A percentile compares a stretch with the other conserved stretches of the same genome.
Evolutionary conservation across 2,113 vertebrate genomes (phyloP).

Genomic region (Oreochromis niloticus): DNA sequence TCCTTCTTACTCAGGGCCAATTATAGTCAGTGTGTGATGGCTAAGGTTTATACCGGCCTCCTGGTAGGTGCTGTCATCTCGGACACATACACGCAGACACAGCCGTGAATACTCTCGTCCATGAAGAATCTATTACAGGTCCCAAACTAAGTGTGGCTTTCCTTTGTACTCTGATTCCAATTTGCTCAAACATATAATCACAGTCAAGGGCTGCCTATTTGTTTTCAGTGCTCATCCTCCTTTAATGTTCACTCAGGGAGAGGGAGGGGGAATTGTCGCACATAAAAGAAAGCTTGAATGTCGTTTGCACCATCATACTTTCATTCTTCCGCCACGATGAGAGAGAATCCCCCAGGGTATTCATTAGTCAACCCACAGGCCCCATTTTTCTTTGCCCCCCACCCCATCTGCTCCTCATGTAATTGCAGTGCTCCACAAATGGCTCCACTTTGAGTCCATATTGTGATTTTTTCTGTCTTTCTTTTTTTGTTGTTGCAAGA

Average conservation of each 20-base stretch:
- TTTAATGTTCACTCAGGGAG: conserved; percentile 9
- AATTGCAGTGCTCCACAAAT: conserved; percentile 56
- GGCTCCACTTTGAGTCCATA: conserved; percentile 52
- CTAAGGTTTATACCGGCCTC: neutral
- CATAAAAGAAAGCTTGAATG: conserved; percentile 44
- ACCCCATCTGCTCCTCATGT: conserved; percentile 5
- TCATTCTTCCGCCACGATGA: conserved; percentile 12
- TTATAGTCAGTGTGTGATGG: neutral
- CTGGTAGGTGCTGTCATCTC: neutral
- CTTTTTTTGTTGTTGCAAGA: neutral
- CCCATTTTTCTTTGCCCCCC: neutral
- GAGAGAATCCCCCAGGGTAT: conserved; percentile 51
- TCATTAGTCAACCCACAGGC: conserved; percentile 59
- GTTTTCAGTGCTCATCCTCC: conserved; percentile 14
- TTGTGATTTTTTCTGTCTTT: conserved; percentile 15
- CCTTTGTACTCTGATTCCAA: conserved; percentile 30
- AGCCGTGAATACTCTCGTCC: neutral
- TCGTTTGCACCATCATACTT: conserved; percentile 44
- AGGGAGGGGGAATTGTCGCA: neutral
- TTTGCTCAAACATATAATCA: conserved; percentile 47
- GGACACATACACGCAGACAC: neutral
- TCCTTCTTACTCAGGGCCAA: neutral
- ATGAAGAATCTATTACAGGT: conserved; percentile 31
- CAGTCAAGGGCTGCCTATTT: conserved; percentile 35
- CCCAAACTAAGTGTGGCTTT: neutral